These are phyloP conservation scores for Gadopsis marmoratus DNA, from an alignment of 2,797 vertebrate species.

Conservation along the genomic window DNA sequence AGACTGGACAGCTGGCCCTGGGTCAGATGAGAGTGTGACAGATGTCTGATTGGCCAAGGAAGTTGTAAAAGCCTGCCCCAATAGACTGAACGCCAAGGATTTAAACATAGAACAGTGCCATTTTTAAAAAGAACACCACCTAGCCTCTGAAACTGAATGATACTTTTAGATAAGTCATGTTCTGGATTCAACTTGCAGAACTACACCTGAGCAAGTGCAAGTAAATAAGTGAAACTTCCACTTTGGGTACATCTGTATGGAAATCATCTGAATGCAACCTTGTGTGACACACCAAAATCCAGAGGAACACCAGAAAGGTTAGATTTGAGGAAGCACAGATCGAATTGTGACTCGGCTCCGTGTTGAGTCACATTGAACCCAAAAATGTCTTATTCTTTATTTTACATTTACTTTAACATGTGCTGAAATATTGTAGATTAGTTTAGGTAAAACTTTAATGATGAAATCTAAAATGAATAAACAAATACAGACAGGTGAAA, in stretches of 20 bases:
- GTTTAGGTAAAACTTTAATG: not conserved
- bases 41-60: not conserved
- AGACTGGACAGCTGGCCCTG: not conserved
- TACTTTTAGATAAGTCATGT: no score
- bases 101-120: not conserved
- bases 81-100: not conserved
- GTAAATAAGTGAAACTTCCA: constrained; percentile 21
- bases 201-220: not conserved
- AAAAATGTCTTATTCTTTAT: not conserved
- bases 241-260: constrained; percentile 25
- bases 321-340: constrained; percentile 29
- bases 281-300: constrained; percentile 9
- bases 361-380: constrained; percentile 33
- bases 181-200: not conserved
- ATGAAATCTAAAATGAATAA: not conserved
- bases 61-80: no score
- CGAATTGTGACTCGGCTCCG: constrained; percentile 21
- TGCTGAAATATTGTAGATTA: not conserved
- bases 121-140: no score
- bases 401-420: constrained; percentile 1
- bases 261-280: constrained; percentile 16
- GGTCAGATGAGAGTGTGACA: no score
- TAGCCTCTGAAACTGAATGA: not conserved
- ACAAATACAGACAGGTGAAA: not conserved
- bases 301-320: constrained; percentile 14